phyloP scores from a whole-genome alignment of 2,113 vertebrate genomes.

The Diadophis punctatus region DNA sequence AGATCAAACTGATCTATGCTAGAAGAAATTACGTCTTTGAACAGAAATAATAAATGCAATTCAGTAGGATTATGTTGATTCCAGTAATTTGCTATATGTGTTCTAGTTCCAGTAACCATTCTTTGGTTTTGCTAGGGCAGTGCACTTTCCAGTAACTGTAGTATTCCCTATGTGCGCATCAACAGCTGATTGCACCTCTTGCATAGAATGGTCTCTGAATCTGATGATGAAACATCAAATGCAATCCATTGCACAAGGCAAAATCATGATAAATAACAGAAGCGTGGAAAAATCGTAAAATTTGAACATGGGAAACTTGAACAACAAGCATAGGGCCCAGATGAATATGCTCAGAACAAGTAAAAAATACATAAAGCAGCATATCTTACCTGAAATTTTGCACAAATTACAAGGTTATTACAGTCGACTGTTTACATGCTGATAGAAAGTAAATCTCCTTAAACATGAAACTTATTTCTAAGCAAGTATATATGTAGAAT shows the following conservation, averaged over 20 bases:
- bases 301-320: not conserved
- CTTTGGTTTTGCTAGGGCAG: not conserved
- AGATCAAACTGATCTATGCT: not conserved
- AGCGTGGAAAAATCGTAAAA: not conserved
- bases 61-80: not conserved
- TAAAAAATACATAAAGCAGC: not conserved
- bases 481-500: not conserved
- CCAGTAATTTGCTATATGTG: not conserved
- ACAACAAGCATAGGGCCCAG: not conserved
- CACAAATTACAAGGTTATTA: not conserved
- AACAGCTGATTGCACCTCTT: not conserved
- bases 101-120: not conserved
- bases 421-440: not conserved
- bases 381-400: not conserved
- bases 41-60: not conserved
- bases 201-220: not conserved
- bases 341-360: not conserved
- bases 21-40: not conserved
- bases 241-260: not conserved
- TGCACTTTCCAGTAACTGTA: not conserved
- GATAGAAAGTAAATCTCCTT: not conserved
- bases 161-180: not conserved
- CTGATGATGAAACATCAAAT: not conserved
- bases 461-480: not conserved
- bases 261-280: not conserved